Evolutionary conservation across 64 coral and sea anemone genomes (phyloP).

Genomic region (Platygyra sinensis): DNA sequence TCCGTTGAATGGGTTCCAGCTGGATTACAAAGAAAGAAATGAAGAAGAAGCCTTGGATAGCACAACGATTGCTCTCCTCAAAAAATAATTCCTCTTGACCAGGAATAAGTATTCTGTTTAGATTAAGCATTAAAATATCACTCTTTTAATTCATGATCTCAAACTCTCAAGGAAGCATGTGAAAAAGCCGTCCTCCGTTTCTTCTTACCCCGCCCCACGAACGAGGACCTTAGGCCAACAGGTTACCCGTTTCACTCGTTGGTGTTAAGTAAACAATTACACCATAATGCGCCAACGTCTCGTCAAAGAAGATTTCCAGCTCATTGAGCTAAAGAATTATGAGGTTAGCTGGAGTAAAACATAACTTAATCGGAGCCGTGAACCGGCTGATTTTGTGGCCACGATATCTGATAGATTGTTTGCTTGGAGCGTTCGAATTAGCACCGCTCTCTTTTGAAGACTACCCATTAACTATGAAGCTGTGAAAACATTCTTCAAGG

Average conservation of each 20-base stretch:
- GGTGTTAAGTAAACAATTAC: not conserved
- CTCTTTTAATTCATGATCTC: not conserved
- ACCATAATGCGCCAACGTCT: not conserved
- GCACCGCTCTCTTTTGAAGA: not conserved
- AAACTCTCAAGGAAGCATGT: not conserved
- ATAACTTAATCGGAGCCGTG: not conserved
- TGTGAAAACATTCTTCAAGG: not conserved
- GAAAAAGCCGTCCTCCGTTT: not conserved
- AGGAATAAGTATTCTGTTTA: not conserved
- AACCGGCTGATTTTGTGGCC: not conserved
- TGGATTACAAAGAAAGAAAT: not conserved
- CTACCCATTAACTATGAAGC: not conserved
- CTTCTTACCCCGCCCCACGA: not conserved
- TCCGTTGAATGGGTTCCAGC: not conserved
- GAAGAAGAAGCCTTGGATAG: not conserved
- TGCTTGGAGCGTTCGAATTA: not conserved
- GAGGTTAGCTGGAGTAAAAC: not conserved
- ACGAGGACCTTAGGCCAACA: not conserved
- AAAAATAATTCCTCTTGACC: not conserved
- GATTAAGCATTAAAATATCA: not conserved
- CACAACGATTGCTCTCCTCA: too few relatives aligned
- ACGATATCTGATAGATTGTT: not conserved
- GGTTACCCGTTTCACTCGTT: not conserved
- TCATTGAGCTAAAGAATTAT: constrained; percentile 1
- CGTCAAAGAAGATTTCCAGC: not conserved